A percentile compares a stretch with the other conserved stretches of the same genome.
Evolutionary conservation across 2,888 invertebrate genomes (phyloP).

Genomic region (Lithophane leautieri): DNA sequence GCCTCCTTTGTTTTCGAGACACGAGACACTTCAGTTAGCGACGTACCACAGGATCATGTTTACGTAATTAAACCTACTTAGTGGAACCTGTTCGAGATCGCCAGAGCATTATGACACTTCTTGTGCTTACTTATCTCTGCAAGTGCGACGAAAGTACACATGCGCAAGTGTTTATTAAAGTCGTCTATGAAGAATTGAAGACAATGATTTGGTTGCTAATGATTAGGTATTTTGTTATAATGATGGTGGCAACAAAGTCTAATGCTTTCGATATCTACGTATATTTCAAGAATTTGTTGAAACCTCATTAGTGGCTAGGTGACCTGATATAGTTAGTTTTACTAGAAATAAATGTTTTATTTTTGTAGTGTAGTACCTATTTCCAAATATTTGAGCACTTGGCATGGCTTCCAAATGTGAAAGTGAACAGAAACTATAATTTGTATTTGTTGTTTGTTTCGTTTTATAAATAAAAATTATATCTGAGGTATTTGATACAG

Average conservation of each 20-base stretch:
- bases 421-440: background rate
- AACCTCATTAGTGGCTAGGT: background rate
- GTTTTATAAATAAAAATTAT: background rate
- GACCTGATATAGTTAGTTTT: too few relatives aligned
- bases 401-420: background rate
- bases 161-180: background rate
- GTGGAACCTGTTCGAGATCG: constrained; percentile 44
- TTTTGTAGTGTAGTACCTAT: too few relatives aligned
- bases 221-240: background rate
- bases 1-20: constrained; percentile 42
- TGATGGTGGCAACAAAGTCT: background rate
- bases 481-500: background rate
- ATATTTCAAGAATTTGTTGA: background rate
- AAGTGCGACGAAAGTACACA: constrained; percentile 5
- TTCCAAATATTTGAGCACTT: background rate
- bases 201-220: background rate
- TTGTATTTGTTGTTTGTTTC: too few relatives aligned
- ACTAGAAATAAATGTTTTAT: too few relatives aligned
- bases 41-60: constrained; percentile 48
- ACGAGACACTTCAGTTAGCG: constrained; percentile 24
- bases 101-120: constrained; percentile 41
- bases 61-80: constrained; percentile 60
- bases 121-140: constrained; percentile 17
- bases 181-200: background rate
- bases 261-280: background rate